Percentiles rank a stretch among this genome's conserved stretches.
These are phyloP conservation scores for Sciurus niger DNA, from an alignment of 2,113 vertebrate species.

Conservation along the genomic window DNA sequence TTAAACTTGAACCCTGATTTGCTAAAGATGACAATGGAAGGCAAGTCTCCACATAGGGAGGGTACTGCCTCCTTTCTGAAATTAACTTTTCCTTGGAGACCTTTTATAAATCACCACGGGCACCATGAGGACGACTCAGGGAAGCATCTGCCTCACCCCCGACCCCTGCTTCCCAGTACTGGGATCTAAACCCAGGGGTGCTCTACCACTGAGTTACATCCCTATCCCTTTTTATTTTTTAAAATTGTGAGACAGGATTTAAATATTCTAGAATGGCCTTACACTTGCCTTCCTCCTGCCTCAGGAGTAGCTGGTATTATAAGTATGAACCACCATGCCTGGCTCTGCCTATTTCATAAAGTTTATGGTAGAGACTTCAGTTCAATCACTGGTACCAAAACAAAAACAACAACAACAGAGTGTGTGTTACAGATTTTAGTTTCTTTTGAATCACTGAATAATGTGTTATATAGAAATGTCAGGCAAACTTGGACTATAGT, in stretches of 20 bases:
- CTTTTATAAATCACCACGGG: conserved; percentile 19
- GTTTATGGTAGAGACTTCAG: not conserved
- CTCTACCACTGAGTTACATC: not conserved
- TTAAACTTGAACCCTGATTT: conserved; percentile 9
- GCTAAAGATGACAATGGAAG: conserved; percentile 28
- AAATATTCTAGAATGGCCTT: not conserved
- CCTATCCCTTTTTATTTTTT: not conserved
- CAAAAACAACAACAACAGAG: not conserved
- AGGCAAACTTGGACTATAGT: not conserved
- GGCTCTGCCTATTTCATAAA: not conserved
- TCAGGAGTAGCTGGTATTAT: too few species aligned
- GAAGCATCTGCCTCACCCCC: not conserved
- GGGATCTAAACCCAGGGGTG: not conserved
- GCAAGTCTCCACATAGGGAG: not conserved
- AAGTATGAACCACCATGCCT: too few species aligned
- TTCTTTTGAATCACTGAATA: conserved; percentile 43
- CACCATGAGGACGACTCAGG: not conserved
- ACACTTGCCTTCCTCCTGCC: not conserved
- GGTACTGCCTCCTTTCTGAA: not conserved
- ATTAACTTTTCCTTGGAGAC: conserved; percentile 31
- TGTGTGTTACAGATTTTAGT: not conserved
- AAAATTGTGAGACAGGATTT: not conserved
- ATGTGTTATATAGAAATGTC: not conserved
- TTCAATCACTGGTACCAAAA: too few species aligned
- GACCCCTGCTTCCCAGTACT: not conserved